Conservation (phyloP, 2,888 invertebrate species). For the Mythimna loreyi region DNA sequence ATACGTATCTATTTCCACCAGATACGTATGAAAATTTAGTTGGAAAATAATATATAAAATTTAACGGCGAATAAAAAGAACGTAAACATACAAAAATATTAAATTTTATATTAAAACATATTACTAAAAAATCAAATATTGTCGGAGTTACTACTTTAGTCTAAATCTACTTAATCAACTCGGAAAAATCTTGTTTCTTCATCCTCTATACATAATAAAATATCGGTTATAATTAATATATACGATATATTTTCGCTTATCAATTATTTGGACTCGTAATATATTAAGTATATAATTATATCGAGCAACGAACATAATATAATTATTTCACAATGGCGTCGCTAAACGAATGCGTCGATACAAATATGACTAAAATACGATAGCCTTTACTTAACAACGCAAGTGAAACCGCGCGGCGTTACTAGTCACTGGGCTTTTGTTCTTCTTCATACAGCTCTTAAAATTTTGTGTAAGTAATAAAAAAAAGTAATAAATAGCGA, state of each 20-base stretch:
- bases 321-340: slow-evolving; percentile 74
- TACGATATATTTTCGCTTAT: slow-evolving; percentile 54
- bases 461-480: slow-evolving; percentile 32
- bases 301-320: slow-evolving; percentile 69
- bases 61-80: slow-evolving; percentile 53
- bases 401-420: slow-evolving; percentile 60
- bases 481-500: slow-evolving; percentile 61
- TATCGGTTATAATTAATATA: slow-evolving; percentile 50
- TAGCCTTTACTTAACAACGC: slow-evolving; percentile 24
- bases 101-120: slow-evolving; percentile 45
- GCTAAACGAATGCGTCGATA: slow-evolving; percentile 59
- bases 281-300: slow-evolving; percentile 50
- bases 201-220: slow-evolving; percentile 38
- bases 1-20: slow-evolving; percentile 73
- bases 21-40: slow-evolving; percentile 79
- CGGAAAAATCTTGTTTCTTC: slow-evolving; percentile 46
- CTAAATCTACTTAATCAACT: slow-evolving; percentile 63
- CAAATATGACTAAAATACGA: slow-evolving; percentile 45
- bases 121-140: slow-evolving; percentile 43
- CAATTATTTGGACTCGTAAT: slow-evolving; percentile 63
- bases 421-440: slow-evolving; percentile 22
- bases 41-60: slow-evolving; percentile 64
- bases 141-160: slow-evolving; percentile 52
- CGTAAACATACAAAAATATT: slow-evolving; percentile 35
- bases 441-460: slow-evolving; percentile 37